Percentiles rank a stretch among this genome's conserved stretches.
These are phyloP conservation scores for Buphagus erythrorhynchus DNA, from an alignment of 2,797 vertebrate genomes.

Conservation along the genomic window DNA sequence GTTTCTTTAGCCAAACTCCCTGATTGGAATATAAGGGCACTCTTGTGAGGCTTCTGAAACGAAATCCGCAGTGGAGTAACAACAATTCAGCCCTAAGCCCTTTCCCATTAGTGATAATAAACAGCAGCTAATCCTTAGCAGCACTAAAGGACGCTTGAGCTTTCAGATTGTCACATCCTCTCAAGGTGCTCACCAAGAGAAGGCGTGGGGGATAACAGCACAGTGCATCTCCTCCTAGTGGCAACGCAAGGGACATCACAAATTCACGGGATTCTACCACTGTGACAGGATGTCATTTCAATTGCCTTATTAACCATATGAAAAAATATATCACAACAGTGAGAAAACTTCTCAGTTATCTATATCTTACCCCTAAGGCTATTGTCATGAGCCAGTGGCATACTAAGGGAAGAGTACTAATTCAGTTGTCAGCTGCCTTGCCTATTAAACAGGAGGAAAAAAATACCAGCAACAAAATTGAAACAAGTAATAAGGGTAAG, in stretches of 20 bases:
- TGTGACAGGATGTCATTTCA: constrained; percentile 98
- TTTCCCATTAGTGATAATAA: constrained; percentile 51
- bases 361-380: constrained; percentile 98
- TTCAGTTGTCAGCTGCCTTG: constrained; percentile 89
- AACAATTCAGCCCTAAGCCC: constrained; percentile 23
- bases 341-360: constrained; percentile 88
- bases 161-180: constrained; percentile 10
- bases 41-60: constrained; percentile 9
- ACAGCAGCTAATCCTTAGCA: constrained; percentile 47
- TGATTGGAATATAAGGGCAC: not conserved
- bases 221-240: constrained; percentile 77
- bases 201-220: not conserved
- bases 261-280: constrained; percentile 32
- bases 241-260: constrained; percentile 67
- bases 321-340: constrained; percentile 85
- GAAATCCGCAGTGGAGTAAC: not conserved
- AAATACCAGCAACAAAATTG: constrained; percentile 73
- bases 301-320: constrained; percentile 87
- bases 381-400: constrained; percentile 97
- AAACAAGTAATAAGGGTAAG: constrained; percentile 87
- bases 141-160: not conserved
- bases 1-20: not conserved
- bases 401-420: constrained; percentile 86
- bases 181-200: not conserved
- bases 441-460: constrained; percentile 79